Evolutionary conservation across 2,113 vertebrate genomes (phyloP).

Genomic region (Connochaetes taurinus): DNA sequence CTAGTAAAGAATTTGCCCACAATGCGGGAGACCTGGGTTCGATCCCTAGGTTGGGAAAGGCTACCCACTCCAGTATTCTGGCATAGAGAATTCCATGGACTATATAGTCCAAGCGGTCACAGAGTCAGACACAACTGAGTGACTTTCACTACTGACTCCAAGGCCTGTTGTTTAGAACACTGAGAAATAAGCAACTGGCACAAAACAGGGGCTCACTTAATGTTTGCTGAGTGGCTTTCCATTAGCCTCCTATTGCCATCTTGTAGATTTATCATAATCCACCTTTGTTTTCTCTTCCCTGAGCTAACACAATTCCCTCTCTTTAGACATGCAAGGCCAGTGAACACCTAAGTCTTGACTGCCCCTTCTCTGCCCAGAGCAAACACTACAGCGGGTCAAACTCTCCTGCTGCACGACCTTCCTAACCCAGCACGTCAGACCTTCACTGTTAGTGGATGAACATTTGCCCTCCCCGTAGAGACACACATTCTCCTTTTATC

Average conservation of each 20-base stretch:
- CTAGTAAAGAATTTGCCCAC: background rate
- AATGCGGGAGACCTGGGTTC: rapidly evolving
- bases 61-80: background rate
- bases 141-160: background rate
- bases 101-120: background rate
- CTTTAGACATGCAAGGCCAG: background rate
- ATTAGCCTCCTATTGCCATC: background rate
- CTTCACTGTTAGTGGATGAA: too few species aligned
- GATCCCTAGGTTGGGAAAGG: background rate
- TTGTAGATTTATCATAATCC: background rate
- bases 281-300: background rate
- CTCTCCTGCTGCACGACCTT: background rate
- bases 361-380: background rate
- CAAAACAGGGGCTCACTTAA: background rate
- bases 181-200: background rate
- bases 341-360: background rate
- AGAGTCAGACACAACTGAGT: background rate
- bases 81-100: background rate
- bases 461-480: background rate
- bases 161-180: background rate
- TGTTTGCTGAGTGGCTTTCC: background rate
- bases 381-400: background rate
- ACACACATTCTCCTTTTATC: background rate
- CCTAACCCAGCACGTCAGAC: background rate
- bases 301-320: background rate